These are phyloP conservation scores for Arrhopalites spinosus DNA, from an alignment of 2,888 invertebrate genomes.

Conservation along the genomic window DNA sequence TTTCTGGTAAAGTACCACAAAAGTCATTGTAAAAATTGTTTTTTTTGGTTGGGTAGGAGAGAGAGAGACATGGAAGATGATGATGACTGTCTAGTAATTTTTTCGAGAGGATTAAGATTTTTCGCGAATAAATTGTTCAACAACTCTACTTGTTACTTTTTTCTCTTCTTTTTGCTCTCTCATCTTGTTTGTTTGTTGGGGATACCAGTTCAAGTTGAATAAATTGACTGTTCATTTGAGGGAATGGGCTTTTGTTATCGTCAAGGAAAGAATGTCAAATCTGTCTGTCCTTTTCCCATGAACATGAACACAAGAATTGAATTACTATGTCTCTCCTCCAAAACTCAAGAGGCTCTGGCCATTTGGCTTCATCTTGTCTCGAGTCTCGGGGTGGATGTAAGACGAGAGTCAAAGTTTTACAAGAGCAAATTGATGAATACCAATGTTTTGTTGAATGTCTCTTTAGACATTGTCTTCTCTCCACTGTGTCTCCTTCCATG, in stretches of 20 bases:
- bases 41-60: too few species aligned
- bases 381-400: background rate
- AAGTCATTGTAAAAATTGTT: too few species aligned
- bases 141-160: background rate
- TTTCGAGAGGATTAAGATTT: background rate
- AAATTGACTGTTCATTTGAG: background rate
- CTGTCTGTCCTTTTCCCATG: background rate
- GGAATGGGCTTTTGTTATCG: constrained; percentile 6
- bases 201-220: background rate
- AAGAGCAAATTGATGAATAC: constrained; percentile 1
- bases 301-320: constrained; percentile 21
- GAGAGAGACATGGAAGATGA: background rate
- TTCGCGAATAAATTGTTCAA: background rate
- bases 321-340: constrained; percentile 19
- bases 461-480: background rate
- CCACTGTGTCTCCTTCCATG: background rate
- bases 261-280: constrained; percentile 11
- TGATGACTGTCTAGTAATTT: background rate
- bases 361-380: background rate
- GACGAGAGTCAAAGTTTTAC: background rate
- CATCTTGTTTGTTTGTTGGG: background rate
- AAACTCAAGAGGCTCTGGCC: background rate
- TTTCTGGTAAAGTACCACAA: too few species aligned
- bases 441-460: constrained; percentile 9
- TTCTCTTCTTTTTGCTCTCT: background rate